Evolutionary conservation across 2,888 invertebrate genomes (phyloP), one percentile per base, ranked within the genome.

Genomic region (Crepidodera aurea): DNA sequence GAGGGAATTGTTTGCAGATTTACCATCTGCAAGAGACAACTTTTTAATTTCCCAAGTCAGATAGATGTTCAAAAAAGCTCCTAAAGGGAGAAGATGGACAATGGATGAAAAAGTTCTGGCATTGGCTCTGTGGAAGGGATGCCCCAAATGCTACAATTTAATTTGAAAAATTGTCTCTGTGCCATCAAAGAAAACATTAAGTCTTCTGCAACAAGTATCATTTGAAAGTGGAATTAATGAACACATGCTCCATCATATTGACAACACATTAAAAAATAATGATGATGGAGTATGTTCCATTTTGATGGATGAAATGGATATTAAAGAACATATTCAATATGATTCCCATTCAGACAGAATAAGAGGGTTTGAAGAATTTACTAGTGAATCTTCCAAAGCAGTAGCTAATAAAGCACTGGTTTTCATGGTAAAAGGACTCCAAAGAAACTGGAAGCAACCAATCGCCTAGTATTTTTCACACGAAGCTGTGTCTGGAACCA

Each of bases 391-490:
- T 10, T 3, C 27, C 5, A 16, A 18, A 16, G 50, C 60, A 57
- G 8, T 53, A 3, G 67, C 65, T 10, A 64, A 65, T 16, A 48
- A 48, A n/a, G 67, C 58, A 1, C 42, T 65, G 7, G 65, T 65
- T 1, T 67, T 69, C 50, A 67, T 64, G 64, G 50, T 50, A 13
- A 59, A 62, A 37, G 64, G 64, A 3, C 13, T 68, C 6, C 16
- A 15, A n/a, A 25, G 27, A 0, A 48, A 46, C 7, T 71, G 70
- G 64, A 71, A 70, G 40, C 68, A 70, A 48, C 66, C 71, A 13
- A 60, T 71, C 1, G 66, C 69, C 0, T 69, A 64, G 48, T 70
- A 69, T 62, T 69, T 69, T 64, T 65, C 44, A 15, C 25, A 60
- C 34, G 27, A 6, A 13, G 27, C 27, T 27, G 7, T 27, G 1